phyloP scores from a whole-genome alignment of 1,140 invertebrate genomes.

The Scaptomyza hsui region DNA sequence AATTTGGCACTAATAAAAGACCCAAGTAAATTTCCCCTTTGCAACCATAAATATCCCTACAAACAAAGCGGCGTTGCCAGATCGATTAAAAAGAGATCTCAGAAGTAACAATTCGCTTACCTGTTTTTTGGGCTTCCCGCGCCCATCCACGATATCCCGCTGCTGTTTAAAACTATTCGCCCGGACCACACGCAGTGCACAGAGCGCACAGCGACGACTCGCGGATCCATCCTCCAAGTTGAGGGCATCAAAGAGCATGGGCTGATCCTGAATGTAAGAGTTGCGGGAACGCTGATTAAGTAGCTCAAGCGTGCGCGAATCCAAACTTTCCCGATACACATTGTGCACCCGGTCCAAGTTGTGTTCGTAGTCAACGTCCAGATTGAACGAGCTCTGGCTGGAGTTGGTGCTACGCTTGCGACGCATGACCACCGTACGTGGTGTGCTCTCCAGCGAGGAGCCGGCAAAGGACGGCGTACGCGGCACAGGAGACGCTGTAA shows the following conservation, averaged over 20 bases:
- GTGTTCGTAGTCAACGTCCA: constrained; percentile 73
- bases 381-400: constrained; percentile 56
- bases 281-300: constrained; percentile 75
- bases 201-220: constrained; percentile 33
- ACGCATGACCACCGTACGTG: constrained; percentile 52
- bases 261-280: constrained; percentile 68
- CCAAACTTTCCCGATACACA: constrained; percentile 77
- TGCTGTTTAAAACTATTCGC: constrained; percentile 58
- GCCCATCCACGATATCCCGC: constrained; percentile 65
- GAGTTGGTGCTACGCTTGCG: constrained; percentile 58
- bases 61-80: background rate
- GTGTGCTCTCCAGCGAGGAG: constrained; percentile 44
- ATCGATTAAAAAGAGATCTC: too few relatives aligned
- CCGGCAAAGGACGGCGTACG: constrained; percentile 35
- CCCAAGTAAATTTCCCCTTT: too few relatives aligned
- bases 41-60: background rate
- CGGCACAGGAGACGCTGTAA: constrained; percentile 9
- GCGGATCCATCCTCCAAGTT: constrained; percentile 69
- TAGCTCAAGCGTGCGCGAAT: constrained; percentile 73
- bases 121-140: constrained; percentile 61
- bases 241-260: constrained; percentile 63
- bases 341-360: constrained; percentile 77
- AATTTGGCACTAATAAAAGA: too few relatives aligned
- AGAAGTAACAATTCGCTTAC: constrained; percentile 16
- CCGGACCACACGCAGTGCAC: constrained; percentile 32